Evolutionary conservation across 1,140 invertebrate genomes (phyloP), one percentile per base, ranked within the genome.

Genomic region (Hylyphantes graminicola): DNA sequence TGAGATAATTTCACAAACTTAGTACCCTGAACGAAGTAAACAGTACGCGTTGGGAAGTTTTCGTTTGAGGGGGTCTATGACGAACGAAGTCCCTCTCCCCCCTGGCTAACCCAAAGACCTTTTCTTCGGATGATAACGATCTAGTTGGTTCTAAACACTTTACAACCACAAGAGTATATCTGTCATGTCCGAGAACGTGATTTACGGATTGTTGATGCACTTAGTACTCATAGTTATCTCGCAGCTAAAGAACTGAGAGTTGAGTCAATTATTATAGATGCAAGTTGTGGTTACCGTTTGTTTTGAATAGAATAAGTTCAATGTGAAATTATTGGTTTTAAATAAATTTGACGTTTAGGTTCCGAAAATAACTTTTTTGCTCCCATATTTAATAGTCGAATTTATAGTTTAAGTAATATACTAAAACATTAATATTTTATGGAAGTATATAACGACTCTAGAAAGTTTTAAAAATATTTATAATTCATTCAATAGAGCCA

Each of bases 131-230:
- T 63, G 74, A 76, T 76, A 76, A 76, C 35, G 55, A 76, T 76
- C 74, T 54, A 50, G 74, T 74, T 57, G 21, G 19, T 6, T 61
- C 74, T 76, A 76, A 76, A 76, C 74, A 76, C 53, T 76, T 50
- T 13, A 76, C 74, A 76, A 76, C 17, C 35, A 64, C 15, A 51
- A 50, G 74, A 55, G 72, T 21, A 48, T 50, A 67, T 35, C n/a
- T 17, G 50, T 70, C 54, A 54, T 70, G 50, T 53, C 50, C 19
- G 19, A 74, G 72, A 35, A 21, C 8, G 72, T 55, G 76, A 78
- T 78, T 78, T 78, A 78, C 48, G 63, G 63, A 50, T 64, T 67
- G 76, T 78, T 78, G 63, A 78, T 74, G 72, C 55, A 74, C 53
- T 21, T 35, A 35, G 35, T 35, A 35, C 35, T 35, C 5, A 35